phyloP scores from a whole-genome alignment of 2,113 vertebrate genomes.

The Periophthalmodon schlosseri region DNA sequence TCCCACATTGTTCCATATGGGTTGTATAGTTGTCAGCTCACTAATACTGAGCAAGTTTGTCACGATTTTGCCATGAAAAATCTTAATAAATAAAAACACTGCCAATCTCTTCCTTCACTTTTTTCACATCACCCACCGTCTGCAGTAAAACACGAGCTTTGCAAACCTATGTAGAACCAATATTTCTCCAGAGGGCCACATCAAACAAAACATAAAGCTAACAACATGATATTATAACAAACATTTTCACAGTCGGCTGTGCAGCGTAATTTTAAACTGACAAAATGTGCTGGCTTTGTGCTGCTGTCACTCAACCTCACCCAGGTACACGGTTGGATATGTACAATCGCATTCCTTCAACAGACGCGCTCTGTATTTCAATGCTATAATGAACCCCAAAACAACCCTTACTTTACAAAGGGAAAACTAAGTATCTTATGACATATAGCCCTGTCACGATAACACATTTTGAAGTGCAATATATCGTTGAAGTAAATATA shows the following conservation, averaged over 20 bases:
- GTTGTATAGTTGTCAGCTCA: too few relatives aligned
- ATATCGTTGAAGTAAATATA: too few relatives aligned
- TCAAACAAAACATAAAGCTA: constrained; percentile 52
- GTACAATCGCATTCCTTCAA: constrained; percentile 13
- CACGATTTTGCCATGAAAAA: background rate
- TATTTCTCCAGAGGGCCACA: constrained; percentile 46
- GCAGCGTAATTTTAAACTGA: constrained; percentile 46
- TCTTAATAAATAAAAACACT: background rate
- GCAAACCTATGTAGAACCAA: constrained; percentile 26
- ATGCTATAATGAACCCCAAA: too few relatives aligned
- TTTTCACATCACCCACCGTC: constrained; percentile 4
- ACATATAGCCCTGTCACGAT: too few relatives aligned
- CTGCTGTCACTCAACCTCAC: constrained; percentile 45
- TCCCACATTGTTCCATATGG: too few relatives aligned
- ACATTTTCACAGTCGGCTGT: constrained; percentile 46
- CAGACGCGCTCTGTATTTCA: background rate
- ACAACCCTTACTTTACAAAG: too few relatives aligned
- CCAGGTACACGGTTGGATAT: constrained; percentile 34
- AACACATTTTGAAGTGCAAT: too few relatives aligned
- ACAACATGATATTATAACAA: constrained; percentile 56
- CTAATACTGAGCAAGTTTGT: too few relatives aligned
- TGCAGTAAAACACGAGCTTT: constrained; percentile 47
- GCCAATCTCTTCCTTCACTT: background rate
- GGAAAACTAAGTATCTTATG: too few relatives aligned
- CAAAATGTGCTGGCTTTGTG: constrained; percentile 43